Base-by-base conservation (phyloP, 2,113 vertebrate genomes). In the Sigmodon hispidus region DNA sequence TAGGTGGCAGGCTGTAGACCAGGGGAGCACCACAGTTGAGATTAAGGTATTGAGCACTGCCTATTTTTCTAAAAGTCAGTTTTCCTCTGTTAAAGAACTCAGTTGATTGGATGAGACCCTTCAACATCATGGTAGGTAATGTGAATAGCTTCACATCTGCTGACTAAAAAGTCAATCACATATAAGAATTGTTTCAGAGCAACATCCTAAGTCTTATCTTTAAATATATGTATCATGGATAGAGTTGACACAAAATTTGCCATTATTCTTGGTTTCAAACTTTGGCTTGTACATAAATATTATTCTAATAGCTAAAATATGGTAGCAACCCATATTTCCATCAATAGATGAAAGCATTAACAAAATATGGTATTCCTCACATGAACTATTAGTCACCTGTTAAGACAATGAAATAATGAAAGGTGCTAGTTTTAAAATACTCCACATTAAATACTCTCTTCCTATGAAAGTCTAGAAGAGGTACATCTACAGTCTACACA, bases 161-260 rank as follows among this genome's bases (percentile, higher is more conserved):
- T 15, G 43, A 81, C 43, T 50, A 63, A 90, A 34, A 50, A 34
- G 36, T 29, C 50, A 72, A 89, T 48, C 61, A 93, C 43, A 63
- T 83, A 17, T 22, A 45, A 81, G 90, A 65, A 55, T 84, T 29
- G 5, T 15, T 70, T 73, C n/a, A 57, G 15, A 57, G 50, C 85
- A 93, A 79, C 19, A 55, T 55, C 13, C 67, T 24, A 13, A 83
- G 63, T 86, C 50, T 22, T 72, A 50, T 36, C 43, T 83, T 29
- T 34, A 45, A 89, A 86, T 87, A 79, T 31, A 34, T 83, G 43
- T 83, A 57, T 65, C 29, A 19, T 43, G 45, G 48, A 40, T 5
- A 40, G 70, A 93, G 34, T 57, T 88, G 55, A 72, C 76, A 50
- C 48, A 52, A 92, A 96, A 81, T 87, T 87, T 48, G 83, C 40